A percentile compares a stretch with the other conserved stretches of the same genome.
Evolutionary conservation across 2,888 invertebrate genomes (phyloP).

Genomic region (Pyralis farinalis): DNA sequence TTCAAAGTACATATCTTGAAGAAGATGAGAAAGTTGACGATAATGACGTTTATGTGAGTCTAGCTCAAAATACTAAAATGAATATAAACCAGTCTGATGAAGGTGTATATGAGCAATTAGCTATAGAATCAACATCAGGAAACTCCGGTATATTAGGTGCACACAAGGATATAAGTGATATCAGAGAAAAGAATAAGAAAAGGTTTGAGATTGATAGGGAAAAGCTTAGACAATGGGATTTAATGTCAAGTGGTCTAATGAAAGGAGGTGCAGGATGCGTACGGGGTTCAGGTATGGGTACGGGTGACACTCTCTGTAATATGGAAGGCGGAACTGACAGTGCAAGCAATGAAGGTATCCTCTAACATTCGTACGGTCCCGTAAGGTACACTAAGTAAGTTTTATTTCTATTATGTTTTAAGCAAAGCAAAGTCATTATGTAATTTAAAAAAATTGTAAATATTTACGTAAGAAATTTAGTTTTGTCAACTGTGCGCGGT

Average conservation of each 20-base stretch:
- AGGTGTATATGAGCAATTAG: slow-evolving; percentile 79
- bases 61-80: slow-evolving; percentile 52
- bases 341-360: slow-evolving; percentile 77
- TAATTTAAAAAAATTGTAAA: slow-evolving; percentile 51
- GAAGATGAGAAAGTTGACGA: slow-evolving; percentile 61
- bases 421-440: slow-evolving; percentile 72
- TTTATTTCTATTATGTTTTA: slow-evolving; percentile 54
- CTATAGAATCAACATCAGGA: slow-evolving; percentile 51
- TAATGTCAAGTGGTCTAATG: slow-evolving; percentile 91
- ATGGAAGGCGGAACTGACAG: slow-evolving; percentile 67
- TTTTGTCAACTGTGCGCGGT: slow-evolving; percentile 13
- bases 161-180: slow-evolving; percentile 7
- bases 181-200: slow-evolving; percentile 43
- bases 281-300: slow-evolving; percentile 58
- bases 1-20: slow-evolving; percentile 35
- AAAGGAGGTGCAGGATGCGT: slow-evolving; percentile 64
- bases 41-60: slow-evolving; percentile 76
- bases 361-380: slow-evolving; percentile 69
- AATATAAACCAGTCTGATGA: slow-evolving; percentile 61
- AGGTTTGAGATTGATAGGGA: slow-evolving; percentile 89
- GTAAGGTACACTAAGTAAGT: slow-evolving; percentile 74
- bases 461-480: slow-evolving; percentile 23
- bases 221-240: slow-evolving; percentile 93
- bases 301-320: slow-evolving; percentile 57
- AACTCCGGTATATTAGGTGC: slow-evolving; percentile 20